phyloP scores from a whole-genome alignment of 2,888 invertebrate genomes.

The Ariolimax columbianus region DNA sequence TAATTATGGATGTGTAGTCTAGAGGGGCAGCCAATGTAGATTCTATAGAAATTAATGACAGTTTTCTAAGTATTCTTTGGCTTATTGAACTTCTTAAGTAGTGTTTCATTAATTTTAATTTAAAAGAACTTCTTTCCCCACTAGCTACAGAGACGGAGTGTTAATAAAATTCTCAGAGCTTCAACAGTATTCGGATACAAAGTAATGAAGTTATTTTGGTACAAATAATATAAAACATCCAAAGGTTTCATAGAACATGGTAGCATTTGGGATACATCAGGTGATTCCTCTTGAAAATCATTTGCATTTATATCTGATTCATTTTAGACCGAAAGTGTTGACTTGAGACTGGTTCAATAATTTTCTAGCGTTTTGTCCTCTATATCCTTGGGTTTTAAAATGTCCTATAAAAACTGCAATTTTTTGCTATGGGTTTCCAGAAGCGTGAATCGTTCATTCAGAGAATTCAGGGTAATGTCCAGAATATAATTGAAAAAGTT shows the following conservation, averaged over 20 bases:
- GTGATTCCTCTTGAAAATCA: background rate
- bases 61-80: background rate
- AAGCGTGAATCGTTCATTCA: background rate
- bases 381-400: background rate
- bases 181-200: background rate
- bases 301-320: background rate
- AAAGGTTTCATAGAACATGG: background rate
- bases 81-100: background rate
- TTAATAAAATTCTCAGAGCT: background rate
- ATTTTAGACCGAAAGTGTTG: background rate
- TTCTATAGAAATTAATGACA: constrained; percentile 3
- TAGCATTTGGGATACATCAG: background rate
- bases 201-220: constrained; percentile 1
- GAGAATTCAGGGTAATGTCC: background rate
- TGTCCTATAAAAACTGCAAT: constrained; percentile 3
- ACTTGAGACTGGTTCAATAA: background rate
- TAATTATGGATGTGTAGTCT: background rate
- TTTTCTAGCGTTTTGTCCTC: background rate
- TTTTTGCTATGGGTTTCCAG: background rate
- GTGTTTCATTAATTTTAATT: background rate
- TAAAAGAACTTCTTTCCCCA: background rate
- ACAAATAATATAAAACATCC: constrained; percentile 1
- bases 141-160: background rate
- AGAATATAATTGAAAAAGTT: background rate
- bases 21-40: background rate